Base-by-base conservation (phyloP, 2,888 invertebrate species). In the Eremobia ochroleuca region DNA sequence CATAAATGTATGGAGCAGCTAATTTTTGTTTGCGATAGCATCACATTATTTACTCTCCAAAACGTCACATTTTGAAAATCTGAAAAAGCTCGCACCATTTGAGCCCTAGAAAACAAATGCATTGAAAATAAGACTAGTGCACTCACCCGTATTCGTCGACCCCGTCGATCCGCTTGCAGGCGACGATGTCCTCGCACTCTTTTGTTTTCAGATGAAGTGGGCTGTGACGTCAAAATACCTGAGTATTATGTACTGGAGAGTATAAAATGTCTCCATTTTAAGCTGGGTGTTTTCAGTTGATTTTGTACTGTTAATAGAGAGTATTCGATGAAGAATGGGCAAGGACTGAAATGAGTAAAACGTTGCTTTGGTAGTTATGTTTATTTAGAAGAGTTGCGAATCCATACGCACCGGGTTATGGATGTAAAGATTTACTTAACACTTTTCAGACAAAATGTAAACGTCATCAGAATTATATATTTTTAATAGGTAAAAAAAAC, bases 71-170 rank as follows among this genome's bases (percentile, higher is more conserved):
- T 46, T 46, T 18, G 21, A 28, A 80, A 82, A 58, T 76, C 69
- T 46, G 4, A 31, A 52, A 72, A 73, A 59, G 34, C 40, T 58
- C 55, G 59, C 75, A 34, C 70, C 62, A 85, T 81, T 80, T 80
- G 59, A 65, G 46, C 43, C 64, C 64, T 46, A 64, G 75, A 75
- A 84, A 85, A 72, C 55, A 34, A 82, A 75, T 85, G 75, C 81
- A 85, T 85, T 80, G 66, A 52, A 80, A 82, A 85, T 85, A 81
- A 85, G 85, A 85, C 85, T 66, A 76, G 81, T 73, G 81, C 76
- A 66, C 31, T 81, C 72, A 81, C 72, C 72, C 72, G 65, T 70
- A 69, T 76, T 58, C 76, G 65, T 31, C 43, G 37, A 73, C 65
- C 69, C 55, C 76, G 65, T 34, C 67, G 65, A 72, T 61, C 34